Percentiles rank a stretch among this genome's conserved stretches.
Evolutionary conservation across 2,113 vertebrate genomes (phyloP).

Genomic region (Crotalus helleri): DNA sequence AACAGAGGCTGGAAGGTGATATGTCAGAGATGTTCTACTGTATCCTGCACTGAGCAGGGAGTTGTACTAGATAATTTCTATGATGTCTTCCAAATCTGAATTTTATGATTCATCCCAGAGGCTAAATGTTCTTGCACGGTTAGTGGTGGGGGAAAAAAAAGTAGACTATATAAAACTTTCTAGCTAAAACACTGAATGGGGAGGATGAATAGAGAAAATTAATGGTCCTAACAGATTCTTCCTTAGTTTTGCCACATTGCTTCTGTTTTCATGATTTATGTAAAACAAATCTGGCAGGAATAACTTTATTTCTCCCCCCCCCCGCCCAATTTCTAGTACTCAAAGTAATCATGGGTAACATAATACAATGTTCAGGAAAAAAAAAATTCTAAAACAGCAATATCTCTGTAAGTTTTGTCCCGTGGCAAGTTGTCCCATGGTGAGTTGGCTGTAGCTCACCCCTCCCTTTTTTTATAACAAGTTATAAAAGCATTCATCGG

Average conservation of each 20-base stretch:
- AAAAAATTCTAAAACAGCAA: neutral
- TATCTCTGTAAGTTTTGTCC: neutral
- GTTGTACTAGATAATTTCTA: neutral
- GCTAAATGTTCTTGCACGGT: neutral
- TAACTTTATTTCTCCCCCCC: neutral
- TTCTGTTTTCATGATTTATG: neutral
- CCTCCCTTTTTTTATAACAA: neutral
- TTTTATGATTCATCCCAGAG: neutral
- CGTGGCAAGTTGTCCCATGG: too few relatives aligned
- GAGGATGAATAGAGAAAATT: neutral
- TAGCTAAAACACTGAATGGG: conserved; percentile 15
- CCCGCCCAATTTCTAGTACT: neutral
- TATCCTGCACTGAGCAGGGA: neutral
- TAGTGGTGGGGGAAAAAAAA: neutral
- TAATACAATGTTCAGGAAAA: neutral
- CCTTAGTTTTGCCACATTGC: neutral
- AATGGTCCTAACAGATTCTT: neutral
- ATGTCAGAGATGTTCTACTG: neutral
- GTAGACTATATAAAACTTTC: neutral
- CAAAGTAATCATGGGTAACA: neutral
- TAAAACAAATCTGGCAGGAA: neutral
- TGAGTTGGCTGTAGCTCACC: neutral
- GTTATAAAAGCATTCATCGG: neutral
- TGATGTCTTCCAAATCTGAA: neutral
- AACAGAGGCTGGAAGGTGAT: neutral